A percentile compares a stretch with the other conserved stretches of the same genome.
These are phyloP conservation scores for Eilema sororculum DNA, from an alignment of 2,888 invertebrate genomes.

Conservation along the genomic window DNA sequence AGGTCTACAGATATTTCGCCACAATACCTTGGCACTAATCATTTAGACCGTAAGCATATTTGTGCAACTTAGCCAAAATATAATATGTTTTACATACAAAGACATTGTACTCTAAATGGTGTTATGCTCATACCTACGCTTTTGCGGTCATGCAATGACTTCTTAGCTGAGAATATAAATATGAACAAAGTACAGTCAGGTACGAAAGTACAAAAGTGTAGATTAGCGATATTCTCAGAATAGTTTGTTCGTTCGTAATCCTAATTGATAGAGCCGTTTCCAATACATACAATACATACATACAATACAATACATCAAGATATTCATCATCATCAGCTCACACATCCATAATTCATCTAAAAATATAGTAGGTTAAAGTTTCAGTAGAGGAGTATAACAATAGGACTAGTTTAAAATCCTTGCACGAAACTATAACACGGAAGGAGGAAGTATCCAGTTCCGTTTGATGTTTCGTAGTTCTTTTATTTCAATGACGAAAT, in stretches of 20 bases:
- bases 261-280: neutral
- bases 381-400: neutral
- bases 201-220: no score
- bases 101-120: conserved; percentile 7
- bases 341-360: no score
- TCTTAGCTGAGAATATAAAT: conserved; percentile 1
- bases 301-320: no score
- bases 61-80: conserved; percentile 8
- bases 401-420: neutral
- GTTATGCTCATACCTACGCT: neutral
- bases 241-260: neutral
- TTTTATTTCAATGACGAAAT: neutral
- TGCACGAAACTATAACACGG: conserved; percentile 4
- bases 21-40: conserved; percentile 23
- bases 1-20: conserved; percentile 16
- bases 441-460: conserved; percentile 7
- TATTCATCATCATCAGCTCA: no score
- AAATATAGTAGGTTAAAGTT: neutral
- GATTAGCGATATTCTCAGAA: no score
- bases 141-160: neutral
- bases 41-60: conserved; percentile 13
- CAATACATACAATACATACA: neutral
- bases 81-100: conserved; percentile 7
- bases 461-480: neutral
- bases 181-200: no score